These are phyloP conservation scores for Patella ulyssiponensis DNA, from an alignment of 2,888 invertebrate genomes.

Conservation along the genomic window DNA sequence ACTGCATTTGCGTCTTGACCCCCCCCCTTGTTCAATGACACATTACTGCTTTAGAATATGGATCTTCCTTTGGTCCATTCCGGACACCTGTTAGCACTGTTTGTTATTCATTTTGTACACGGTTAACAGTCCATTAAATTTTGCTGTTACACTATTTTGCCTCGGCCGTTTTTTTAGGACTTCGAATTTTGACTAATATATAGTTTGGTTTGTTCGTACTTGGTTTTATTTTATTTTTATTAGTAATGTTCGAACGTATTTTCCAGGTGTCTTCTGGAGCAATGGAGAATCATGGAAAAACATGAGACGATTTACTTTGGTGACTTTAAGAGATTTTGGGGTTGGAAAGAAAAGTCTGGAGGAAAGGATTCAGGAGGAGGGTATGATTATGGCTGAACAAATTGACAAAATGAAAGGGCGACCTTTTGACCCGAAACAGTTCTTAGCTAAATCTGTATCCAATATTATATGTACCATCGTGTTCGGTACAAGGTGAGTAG, in stretches of 20 bases:
- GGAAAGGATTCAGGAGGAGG: constrained; percentile 20
- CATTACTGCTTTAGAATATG: not conserved
- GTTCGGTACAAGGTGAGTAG: constrained; percentile 30
- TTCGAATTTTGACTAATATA: too few relatives aligned
- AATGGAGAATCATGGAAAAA: constrained; percentile 23
- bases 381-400: not conserved
- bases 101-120: too few relatives aligned
- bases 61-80: not conserved
- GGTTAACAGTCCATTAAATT: too few relatives aligned
- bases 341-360: constrained; percentile 26
- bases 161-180: too few relatives aligned
- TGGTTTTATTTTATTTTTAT: too few relatives aligned
- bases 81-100: too few relatives aligned
- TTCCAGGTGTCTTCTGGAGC: constrained; percentile 25
- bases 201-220: too few relatives aligned
- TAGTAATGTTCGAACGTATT: too few relatives aligned
- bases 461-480: constrained; percentile 38
- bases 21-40: not conserved
- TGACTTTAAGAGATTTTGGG: constrained; percentile 23
- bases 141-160: too few relatives aligned
- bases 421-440: constrained; percentile 11
- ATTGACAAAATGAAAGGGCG: constrained; percentile 11
- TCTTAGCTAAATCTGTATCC: constrained; percentile 26
- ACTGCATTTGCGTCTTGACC: not conserved
- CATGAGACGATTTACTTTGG: constrained; percentile 14